phyloP scores from a whole-genome alignment of 2,797 vertebrate genomes.

The Enteromius treurensis region DNA sequence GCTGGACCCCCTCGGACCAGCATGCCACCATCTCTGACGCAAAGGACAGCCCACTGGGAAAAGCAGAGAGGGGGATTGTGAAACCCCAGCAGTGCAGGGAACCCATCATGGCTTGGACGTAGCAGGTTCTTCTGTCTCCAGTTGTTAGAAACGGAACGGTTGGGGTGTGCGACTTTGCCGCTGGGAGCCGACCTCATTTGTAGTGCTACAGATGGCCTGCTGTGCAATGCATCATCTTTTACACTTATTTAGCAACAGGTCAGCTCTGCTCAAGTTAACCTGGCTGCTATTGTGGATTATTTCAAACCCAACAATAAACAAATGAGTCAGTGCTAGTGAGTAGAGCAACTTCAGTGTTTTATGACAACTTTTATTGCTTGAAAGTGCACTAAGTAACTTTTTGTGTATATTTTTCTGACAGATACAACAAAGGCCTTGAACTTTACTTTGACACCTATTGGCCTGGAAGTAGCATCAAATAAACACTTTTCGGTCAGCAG shows the following conservation, averaged over 20 bases:
- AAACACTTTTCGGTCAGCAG: neutral
- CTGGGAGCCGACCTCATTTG: conserved; percentile 1
- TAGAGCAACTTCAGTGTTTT: neutral
- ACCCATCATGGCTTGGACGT: conserved; percentile 1
- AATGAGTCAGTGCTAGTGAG: conserved; percentile 30
- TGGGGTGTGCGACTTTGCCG: neutral
- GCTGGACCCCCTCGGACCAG: conserved; percentile 30
- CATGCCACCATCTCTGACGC: conserved; percentile 45
- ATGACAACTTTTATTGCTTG: neutral
- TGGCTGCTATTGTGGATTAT: conserved; percentile 20
- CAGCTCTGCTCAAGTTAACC: conserved; percentile 12
- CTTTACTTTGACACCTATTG: conserved; percentile 17
- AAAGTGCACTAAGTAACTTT: neutral
- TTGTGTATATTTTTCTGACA: neutral
- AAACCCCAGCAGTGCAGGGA: conserved; percentile 7
- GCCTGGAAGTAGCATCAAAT: neutral
- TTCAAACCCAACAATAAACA: conserved; percentile 12
- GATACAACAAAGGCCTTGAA: neutral
- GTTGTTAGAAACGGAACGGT: conserved; percentile 9
- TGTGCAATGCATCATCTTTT: conserved; percentile 44
- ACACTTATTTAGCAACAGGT: conserved; percentile 33
- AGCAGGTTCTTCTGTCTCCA: conserved; percentile 18
- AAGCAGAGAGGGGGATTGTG: neutral
- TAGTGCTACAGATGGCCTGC: neutral
- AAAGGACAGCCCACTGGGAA: conserved; percentile 24